Conservation (phyloP, 2,888 invertebrate species). For the Melanostoma mellinum region DNA sequence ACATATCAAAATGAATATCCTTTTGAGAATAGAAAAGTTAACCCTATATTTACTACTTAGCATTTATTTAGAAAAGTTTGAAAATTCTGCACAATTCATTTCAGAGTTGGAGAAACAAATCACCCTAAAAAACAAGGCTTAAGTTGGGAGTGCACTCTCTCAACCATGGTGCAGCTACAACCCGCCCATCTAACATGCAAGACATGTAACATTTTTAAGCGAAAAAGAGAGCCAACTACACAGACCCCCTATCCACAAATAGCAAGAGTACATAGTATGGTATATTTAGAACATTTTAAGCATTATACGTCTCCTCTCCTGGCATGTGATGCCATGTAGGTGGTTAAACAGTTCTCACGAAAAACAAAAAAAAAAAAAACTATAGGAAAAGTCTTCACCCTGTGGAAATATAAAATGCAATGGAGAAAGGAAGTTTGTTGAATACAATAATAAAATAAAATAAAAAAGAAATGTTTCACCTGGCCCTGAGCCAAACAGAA, state of each 20-base stretch:
- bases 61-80: constrained; percentile 11
- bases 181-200: constrained; percentile 26
- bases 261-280: background rate
- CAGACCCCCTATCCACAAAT: background rate
- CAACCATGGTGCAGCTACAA: background rate
- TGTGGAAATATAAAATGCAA: constrained; percentile 38
- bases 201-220: constrained; percentile 31
- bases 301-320: constrained; percentile 27
- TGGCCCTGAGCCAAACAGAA: constrained; percentile 59
- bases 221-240: constrained; percentile 24
- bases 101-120: constrained; percentile 7
- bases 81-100: constrained; percentile 48
- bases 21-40: constrained; percentile 30
- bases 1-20: constrained; percentile 30
- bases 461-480: constrained; percentile 22
- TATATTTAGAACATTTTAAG: constrained; percentile 12
- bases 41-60: constrained; percentile 38
- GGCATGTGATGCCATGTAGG: constrained; percentile 46
- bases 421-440: constrained; percentile 21
- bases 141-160: constrained; percentile 51
- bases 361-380: constrained; percentile 20
- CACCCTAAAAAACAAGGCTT: constrained; percentile 47
- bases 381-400: constrained; percentile 19
- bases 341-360: constrained; percentile 47
- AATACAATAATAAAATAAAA: constrained; percentile 5